Evolutionary conservation across 2,113 vertebrate genomes (phyloP).

Genomic region (Cyprichromis sp.): DNA sequence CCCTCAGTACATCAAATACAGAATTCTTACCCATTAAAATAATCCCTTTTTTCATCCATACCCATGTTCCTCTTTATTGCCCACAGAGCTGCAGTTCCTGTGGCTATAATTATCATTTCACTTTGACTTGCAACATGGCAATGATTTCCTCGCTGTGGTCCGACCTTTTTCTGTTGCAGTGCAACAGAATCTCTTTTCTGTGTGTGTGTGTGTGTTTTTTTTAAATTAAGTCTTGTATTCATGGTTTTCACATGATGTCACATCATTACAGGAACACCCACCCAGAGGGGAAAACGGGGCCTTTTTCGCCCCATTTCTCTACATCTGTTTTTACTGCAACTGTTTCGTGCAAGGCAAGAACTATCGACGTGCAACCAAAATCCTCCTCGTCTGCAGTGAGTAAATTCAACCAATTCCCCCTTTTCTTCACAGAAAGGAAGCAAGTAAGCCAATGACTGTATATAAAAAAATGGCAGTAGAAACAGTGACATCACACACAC

Average conservation of each 20-base stretch:
- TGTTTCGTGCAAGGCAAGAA: background rate
- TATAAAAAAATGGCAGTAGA: background rate
- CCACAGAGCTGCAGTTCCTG: background rate
- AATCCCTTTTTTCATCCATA: background rate
- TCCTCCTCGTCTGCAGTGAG: background rate
- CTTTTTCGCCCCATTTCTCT: background rate
- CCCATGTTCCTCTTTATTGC: background rate
- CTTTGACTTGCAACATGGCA: background rate
- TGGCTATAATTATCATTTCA: background rate
- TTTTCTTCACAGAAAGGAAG: background rate
- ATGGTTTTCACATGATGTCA: background rate
- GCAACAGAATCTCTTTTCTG: background rate
- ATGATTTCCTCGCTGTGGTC: background rate
- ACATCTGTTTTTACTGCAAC: background rate
- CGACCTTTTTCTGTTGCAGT: background rate
- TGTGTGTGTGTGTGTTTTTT: background rate
- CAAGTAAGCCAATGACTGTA: background rate
- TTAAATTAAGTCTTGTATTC: background rate
- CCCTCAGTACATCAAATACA: background rate
- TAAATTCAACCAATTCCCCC: background rate
- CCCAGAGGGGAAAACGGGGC: background rate
- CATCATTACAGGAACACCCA: background rate
- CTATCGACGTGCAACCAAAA: background rate
- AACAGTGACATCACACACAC: background rate
- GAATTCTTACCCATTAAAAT: background rate